These are phyloP conservation scores for Styela clava DNA, from an alignment of 23 tunicate species.

Conservation along the genomic window DNA sequence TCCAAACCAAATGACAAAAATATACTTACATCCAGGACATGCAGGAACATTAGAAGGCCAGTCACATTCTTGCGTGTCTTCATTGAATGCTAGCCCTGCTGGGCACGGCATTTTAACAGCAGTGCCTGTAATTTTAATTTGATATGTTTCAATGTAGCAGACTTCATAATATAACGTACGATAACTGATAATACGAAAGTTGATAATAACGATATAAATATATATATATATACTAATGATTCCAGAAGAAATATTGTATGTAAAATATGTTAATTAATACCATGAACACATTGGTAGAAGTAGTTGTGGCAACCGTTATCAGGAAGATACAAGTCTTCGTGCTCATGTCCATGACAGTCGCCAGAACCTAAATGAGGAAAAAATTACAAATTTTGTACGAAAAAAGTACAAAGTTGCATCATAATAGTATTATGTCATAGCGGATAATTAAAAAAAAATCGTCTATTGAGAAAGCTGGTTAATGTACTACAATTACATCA, in stretches of 20 bases:
- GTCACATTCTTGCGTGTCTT: neutral
- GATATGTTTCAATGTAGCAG: no score
- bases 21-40: constrained; percentile 7
- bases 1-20: no score
- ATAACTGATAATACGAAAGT: no score
- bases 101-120: constrained; percentile 18
- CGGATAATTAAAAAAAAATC: no score
- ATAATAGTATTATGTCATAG: no score
- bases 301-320: constrained; percentile 7
- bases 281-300: constrained; percentile 4
- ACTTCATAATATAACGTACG: no score
- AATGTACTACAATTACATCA: no score
- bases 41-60: constrained; percentile 2
- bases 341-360: constrained; percentile 12
- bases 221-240: neutral
- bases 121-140: constrained; percentile 11
- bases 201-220: no score
- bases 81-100: constrained; percentile 12
- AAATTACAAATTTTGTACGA: no score
- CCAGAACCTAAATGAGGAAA: neutral
- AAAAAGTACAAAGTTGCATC: no score
- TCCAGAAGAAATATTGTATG: neutral
- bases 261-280: neutral
- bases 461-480: no score
- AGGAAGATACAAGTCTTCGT: constrained; percentile 14